phyloP scores from a whole-genome alignment of 2,113 vertebrate genomes.

The Cariama cristata region DNA sequence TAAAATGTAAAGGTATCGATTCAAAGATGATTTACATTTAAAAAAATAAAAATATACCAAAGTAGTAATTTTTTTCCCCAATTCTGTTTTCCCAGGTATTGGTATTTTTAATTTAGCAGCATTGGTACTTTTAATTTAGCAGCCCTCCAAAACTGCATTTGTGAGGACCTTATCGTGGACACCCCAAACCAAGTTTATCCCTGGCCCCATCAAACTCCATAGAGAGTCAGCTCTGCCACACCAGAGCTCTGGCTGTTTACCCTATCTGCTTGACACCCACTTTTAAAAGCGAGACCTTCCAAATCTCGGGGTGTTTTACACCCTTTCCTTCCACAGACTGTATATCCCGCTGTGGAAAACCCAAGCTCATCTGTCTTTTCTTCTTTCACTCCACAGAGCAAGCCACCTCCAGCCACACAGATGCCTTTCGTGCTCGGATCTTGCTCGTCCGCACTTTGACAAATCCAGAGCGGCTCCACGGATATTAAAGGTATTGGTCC shows the following conservation, averaged over 20 bases:
- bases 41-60: neutral
- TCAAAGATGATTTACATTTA: too few relatives aligned
- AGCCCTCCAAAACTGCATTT: neutral
- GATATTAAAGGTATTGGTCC: slow-evolving; percentile 55
- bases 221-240: accelerated
- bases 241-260: accelerated
- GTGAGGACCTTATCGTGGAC: accelerated
- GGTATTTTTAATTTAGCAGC: accelerated
- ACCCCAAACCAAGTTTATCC: neutral
- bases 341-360: accelerated
- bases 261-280: accelerated
- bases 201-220: neutral
- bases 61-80: accelerated
- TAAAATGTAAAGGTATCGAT: accelerated
- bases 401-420: accelerated
- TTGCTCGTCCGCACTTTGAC: neutral
- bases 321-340: neutral
- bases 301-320: accelerated
- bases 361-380: accelerated
- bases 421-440: accelerated
- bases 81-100: neutral
- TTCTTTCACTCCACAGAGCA: accelerated
- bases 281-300: accelerated
- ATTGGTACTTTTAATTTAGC: accelerated
- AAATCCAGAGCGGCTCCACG: neutral